phyloP scores from a whole-genome alignment of 2,113 vertebrate species.

The Antigone vipio region DNA sequence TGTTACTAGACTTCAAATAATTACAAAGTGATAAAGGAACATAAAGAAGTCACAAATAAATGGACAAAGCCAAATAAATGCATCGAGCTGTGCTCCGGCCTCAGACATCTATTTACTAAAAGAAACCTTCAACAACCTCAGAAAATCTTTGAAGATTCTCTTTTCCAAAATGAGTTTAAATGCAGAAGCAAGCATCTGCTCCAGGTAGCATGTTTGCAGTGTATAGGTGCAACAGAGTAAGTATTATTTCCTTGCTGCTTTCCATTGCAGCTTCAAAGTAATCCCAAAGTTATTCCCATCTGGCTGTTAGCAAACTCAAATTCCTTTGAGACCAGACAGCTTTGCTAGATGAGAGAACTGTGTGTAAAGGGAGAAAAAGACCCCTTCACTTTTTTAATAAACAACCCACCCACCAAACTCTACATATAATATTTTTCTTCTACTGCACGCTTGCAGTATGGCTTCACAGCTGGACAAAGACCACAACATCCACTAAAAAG shows the following conservation, averaged over 20 bases:
- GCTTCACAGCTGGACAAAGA: background rate
- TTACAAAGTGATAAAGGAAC: background rate
- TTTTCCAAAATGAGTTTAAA: background rate
- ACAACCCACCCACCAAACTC: background rate
- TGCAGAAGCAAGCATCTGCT: background rate
- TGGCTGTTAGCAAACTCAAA: background rate
- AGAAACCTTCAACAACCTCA: background rate
- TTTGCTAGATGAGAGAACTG: background rate
- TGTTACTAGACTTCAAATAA: background rate
- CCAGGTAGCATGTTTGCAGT: background rate
- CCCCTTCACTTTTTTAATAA: background rate
- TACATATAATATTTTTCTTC: accelerated
- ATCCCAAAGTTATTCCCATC: background rate
- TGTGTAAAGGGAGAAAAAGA: background rate
- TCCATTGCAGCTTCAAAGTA: background rate
- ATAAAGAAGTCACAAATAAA: background rate
- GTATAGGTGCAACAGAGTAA: background rate
- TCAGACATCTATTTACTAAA: background rate
- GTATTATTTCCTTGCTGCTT: background rate
- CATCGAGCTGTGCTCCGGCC: background rate
- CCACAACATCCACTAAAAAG: background rate
- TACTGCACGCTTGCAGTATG: accelerated
- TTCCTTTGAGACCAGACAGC: background rate
- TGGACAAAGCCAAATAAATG: background rate
- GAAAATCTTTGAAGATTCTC: background rate